Conservation (phyloP, 2,888 invertebrate species). For the Spialia ferax region DNA sequence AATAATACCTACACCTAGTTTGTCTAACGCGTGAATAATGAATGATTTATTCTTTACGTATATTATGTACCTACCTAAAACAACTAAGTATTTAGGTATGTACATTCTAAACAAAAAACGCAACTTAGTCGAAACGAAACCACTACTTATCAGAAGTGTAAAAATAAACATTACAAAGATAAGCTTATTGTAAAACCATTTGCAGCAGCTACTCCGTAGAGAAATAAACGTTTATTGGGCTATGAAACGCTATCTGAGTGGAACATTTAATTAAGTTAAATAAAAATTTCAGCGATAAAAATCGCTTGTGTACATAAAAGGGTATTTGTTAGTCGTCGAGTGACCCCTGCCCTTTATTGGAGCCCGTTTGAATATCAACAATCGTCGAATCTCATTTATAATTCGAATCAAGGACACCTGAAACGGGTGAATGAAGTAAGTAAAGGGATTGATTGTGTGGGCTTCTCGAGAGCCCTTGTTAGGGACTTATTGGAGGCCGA, state of each 20-base stretch:
- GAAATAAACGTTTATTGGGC: conserved; percentile 65
- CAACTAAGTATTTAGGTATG: too few species aligned
- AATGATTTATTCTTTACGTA: not conserved
- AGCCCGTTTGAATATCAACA: conserved; percentile 68
- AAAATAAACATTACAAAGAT: conserved; percentile 8
- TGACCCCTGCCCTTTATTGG: conserved; percentile 72
- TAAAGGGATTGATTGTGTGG: conserved; percentile 72
- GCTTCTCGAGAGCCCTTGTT: conserved; percentile 74
- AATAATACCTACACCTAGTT: not conserved
- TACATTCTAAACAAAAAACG: not conserved
- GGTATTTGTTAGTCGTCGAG: conserved; percentile 57
- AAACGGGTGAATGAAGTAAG: conserved; percentile 67
- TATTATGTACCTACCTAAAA: not conserved
- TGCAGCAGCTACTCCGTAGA: conserved; percentile 41
- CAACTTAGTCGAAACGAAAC: conserved; percentile 1
- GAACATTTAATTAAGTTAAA: conserved; percentile 60
- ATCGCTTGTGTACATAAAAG: conserved; percentile 67
- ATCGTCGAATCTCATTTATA: conserved; percentile 76
- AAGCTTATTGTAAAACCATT: conserved; percentile 23
- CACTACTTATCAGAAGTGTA: conserved; percentile 19
- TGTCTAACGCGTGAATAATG: not conserved
- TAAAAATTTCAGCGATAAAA: conserved; percentile 71
- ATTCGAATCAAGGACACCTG: conserved; percentile 81
- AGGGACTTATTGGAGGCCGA: conserved; percentile 79
- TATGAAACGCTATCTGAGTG: conserved; percentile 69